A percentile compares a stretch with the other conserved stretches of the same genome.
phyloP scores from a whole-genome alignment of 2,113 vertebrate species.

The Pseudorectes ferrugineus region DNA sequence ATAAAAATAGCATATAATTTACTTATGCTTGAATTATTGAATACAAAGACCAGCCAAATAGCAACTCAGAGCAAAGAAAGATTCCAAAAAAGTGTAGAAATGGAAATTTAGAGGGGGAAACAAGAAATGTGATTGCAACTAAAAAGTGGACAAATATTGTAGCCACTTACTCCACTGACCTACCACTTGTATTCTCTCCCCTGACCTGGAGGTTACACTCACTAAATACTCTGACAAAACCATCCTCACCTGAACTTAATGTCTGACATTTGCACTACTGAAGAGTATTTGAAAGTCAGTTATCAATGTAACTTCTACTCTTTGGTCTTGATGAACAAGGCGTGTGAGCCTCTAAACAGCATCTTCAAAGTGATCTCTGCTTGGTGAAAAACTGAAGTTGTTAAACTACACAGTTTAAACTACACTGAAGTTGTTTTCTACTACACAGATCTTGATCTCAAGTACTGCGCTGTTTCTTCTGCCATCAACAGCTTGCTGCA shows the following conservation, averaged over 20 bases:
- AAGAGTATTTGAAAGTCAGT: not conserved
- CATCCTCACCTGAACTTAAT: not conserved
- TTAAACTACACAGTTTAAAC: too few species aligned
- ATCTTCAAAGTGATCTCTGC: not conserved
- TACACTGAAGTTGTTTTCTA: too few species aligned
- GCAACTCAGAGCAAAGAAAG: not conserved
- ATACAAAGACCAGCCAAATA: not conserved
- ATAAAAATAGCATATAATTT: not conserved
- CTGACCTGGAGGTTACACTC: not conserved
- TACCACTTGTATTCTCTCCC: not conserved
- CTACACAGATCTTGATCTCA: not conserved
- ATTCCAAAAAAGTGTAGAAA: not conserved
- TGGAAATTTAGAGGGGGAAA: not conserved
- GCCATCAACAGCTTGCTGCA: not conserved
- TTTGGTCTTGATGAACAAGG: not conserved
- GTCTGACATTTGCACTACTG: not conserved
- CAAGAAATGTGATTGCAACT: not conserved
- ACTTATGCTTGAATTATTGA: not conserved
- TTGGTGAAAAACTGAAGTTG: not conserved
- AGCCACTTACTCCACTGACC: not conserved
- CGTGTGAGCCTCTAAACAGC: not conserved
- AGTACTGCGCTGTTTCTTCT: rapidly evolving
- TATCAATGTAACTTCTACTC: not conserved
- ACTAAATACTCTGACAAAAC: not conserved
- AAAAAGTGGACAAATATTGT: not conserved